Conservation (phyloP, 1,140 invertebrate species). For the Anadara kagoshimensis region DNA sequence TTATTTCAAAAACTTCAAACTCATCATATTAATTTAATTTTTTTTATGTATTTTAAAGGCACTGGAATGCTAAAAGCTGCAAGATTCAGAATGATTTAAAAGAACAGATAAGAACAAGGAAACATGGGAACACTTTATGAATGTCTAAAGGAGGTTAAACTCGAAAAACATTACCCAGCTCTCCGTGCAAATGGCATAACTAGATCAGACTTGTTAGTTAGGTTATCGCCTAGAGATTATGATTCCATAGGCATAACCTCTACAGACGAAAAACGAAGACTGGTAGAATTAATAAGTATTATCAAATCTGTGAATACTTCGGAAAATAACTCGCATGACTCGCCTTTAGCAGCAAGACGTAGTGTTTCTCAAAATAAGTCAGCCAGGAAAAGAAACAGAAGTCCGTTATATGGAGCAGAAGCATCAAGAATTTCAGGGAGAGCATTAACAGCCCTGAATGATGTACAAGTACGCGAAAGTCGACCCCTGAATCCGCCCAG, state of each 20-base stretch:
- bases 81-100: too few relatives aligned
- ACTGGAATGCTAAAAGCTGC: too few relatives aligned
- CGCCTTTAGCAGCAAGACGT: slow-evolving; percentile 30
- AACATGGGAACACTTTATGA: slow-evolving; percentile 69
- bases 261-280: slow-evolving; percentile 60
- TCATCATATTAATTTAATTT: too few relatives aligned
- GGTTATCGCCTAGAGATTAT: slow-evolving; percentile 64
- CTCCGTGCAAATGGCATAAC: slow-evolving; percentile 67
- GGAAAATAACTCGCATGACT: slow-evolving; percentile 34
- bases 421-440: slow-evolving; percentile 18
- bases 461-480: slow-evolving; percentile 42
- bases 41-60: too few relatives aligned
- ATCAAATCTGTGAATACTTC: slow-evolving; percentile 64
- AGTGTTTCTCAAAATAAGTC: slow-evolving; percentile 30
- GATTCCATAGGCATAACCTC: slow-evolving; percentile 60
- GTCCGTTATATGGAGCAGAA: slow-evolving; percentile 42
- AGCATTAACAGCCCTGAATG: slow-evolving; percentile 38
- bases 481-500: slow-evolving; percentile 4
- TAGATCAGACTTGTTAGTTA: slow-evolving; percentile 62
- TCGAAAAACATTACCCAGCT: slow-evolving; percentile 68
- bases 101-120: not conserved
- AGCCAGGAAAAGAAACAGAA: slow-evolving; percentile 48
- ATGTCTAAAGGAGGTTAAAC: slow-evolving; percentile 65
- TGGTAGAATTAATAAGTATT: slow-evolving; percentile 67
- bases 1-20: too few relatives aligned